Evolutionary conservation across 2,888 invertebrate species (phyloP).

Genomic region (Ophion ventricosus): DNA sequence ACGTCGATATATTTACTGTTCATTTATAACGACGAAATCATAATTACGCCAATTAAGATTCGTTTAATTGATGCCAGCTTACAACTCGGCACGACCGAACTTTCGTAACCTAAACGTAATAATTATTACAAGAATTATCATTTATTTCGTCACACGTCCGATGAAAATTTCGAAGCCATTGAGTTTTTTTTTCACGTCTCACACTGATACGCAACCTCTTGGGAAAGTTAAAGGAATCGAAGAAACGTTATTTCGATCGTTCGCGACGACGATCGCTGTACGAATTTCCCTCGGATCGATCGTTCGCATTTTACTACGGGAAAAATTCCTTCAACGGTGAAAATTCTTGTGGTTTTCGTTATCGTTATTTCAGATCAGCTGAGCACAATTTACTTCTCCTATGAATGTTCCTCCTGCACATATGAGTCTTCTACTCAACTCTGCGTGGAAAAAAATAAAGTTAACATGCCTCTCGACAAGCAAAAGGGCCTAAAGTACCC

Average conservation of each 20-base stretch:
- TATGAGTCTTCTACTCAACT: slow-evolving; percentile 28
- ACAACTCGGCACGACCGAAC: not conserved
- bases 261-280: slow-evolving; percentile 24
- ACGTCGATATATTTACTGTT: not conserved
- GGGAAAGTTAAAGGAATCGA: slow-evolving; percentile 23
- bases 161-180: slow-evolving; percentile 1
- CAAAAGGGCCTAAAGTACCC: not conserved
- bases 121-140: slow-evolving; percentile 1
- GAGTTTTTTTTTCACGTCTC: not conserved
- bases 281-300: slow-evolving; percentile 46
- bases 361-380: slow-evolving; percentile 60
- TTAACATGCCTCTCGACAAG: not conserved
- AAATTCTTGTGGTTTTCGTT: slow-evolving; percentile 37
- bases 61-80: slow-evolving; percentile 8
- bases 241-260: slow-evolving; percentile 3
- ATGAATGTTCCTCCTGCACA: slow-evolving; percentile 6
- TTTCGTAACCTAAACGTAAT: not conserved
- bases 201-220: not conserved
- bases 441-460: not conserved
- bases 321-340: slow-evolving; percentile 50
- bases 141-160: not conserved
- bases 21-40: not conserved
- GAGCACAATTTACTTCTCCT: slow-evolving; percentile 53
- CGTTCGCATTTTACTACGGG: slow-evolving; percentile 26
- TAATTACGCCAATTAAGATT: slow-evolving; percentile 12